Conservation (phyloP, 2,113 vertebrate species). For the Euleptes europaea region DNA sequence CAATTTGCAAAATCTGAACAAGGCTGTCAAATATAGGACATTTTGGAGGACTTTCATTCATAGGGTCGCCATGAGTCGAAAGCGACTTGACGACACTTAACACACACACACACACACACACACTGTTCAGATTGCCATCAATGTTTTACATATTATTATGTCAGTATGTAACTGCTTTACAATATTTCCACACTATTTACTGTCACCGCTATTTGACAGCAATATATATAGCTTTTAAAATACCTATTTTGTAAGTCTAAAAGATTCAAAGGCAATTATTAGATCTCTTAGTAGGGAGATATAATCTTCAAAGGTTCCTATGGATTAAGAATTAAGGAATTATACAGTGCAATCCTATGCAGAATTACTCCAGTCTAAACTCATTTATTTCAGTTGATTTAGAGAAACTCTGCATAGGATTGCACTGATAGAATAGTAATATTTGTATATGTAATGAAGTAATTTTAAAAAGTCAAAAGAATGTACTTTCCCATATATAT, state of each 20-base stretch:
- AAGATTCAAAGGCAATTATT: neutral
- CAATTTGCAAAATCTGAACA: no score
- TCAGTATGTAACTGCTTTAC: neutral
- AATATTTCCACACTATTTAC: neutral
- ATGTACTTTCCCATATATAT: neutral
- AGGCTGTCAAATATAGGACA: no score
- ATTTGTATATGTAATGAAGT: neutral
- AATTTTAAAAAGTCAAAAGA: conserved; percentile 18
- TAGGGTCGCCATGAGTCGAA: no score
- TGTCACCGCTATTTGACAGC: neutral
- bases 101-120: no score
- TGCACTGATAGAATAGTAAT: neutral
- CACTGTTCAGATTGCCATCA: neutral
- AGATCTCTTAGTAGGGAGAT: neutral
- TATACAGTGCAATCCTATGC: neutral
- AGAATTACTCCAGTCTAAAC: no score
- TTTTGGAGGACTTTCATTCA: no score
- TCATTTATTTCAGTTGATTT: no score
- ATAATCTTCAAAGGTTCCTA: neutral
- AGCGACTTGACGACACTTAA: no score
- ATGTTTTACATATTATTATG: neutral
- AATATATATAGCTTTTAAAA: conserved; percentile 10
- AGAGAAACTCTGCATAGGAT: no score
- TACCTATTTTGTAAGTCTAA: neutral
- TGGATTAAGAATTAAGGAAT: conserved; percentile 11